phyloP scores from a whole-genome alignment of 2,113 vertebrate genomes.

The Campylomormyrus numenius region DNA sequence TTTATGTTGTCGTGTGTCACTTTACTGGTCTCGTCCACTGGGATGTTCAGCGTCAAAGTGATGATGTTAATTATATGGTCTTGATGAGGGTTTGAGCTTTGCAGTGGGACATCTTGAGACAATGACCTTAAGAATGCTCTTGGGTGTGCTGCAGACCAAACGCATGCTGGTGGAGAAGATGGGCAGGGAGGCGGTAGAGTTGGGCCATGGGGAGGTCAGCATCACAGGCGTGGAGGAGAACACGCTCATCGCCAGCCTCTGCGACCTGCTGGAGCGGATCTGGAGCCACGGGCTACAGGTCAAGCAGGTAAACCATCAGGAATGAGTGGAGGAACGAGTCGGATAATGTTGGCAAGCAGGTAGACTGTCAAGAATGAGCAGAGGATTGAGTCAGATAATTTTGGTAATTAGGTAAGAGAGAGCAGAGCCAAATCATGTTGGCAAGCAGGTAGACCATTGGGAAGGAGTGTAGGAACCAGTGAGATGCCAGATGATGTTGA shows the following conservation, averaged over 20 bases:
- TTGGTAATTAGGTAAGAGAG: slow-evolving; percentile 71
- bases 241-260: slow-evolving; percentile 88
- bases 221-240: slow-evolving; percentile 92
- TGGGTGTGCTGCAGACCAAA: slow-evolving; percentile 70
- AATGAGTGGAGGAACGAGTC: not conserved
- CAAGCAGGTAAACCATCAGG: slow-evolving; percentile 71
- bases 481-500: not conserved
- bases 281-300: slow-evolving; percentile 91
- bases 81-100: not conserved
- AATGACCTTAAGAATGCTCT: not conserved
- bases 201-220: slow-evolving; percentile 87
- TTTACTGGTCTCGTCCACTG: not conserved
- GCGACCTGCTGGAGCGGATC: slow-evolving; percentile 91
- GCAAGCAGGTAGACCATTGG: slow-evolving; percentile 71
- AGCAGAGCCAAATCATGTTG: not conserved
- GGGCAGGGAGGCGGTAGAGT: slow-evolving; percentile 86
- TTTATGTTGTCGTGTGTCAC: not conserved
- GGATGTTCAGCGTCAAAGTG: not conserved
- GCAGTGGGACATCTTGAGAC: not conserved
- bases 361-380: not conserved
- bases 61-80: not conserved
- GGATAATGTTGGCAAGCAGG: not conserved
- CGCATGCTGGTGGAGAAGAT: slow-evolving; percentile 97
- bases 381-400: not conserved
- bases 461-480: not conserved